These are phyloP conservation scores for Menura novaehollandiae DNA, from an alignment of 2,113 vertebrate species.

Conservation along the genomic window DNA sequence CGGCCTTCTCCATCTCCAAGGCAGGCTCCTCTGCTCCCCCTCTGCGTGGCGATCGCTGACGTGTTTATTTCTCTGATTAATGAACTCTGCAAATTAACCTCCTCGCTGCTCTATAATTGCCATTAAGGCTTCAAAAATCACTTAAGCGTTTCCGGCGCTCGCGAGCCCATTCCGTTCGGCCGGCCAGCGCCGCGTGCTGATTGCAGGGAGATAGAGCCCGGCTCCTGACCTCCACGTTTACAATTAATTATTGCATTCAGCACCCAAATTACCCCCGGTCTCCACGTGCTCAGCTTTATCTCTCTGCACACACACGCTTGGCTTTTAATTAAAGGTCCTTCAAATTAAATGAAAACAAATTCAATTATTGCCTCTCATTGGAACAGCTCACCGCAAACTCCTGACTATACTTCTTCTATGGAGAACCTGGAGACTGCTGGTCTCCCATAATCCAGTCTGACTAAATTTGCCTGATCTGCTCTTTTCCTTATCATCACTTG, in stretches of 20 bases:
- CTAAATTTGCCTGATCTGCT: constrained; percentile 67
- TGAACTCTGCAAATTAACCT: constrained; percentile 75
- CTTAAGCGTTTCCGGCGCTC: constrained; percentile 62
- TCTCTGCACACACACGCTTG: constrained; percentile 73
- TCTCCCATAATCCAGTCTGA: constrained; percentile 61
- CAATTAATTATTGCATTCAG: constrained; percentile 76
- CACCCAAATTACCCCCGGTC: constrained; percentile 73
- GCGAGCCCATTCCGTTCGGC: constrained; percentile 30
- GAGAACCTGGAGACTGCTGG: constrained; percentile 46
- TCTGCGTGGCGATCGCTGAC: constrained; percentile 39
- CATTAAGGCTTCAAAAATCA: constrained; percentile 73
- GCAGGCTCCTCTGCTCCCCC: not conserved
- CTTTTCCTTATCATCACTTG: constrained; percentile 72
- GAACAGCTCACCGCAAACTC: constrained; percentile 64
- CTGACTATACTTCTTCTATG: constrained; percentile 60
- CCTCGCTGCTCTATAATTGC: constrained; percentile 68
- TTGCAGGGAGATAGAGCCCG: constrained; percentile 68
- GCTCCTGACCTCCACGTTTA: constrained; percentile 72
- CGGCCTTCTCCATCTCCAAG: not conserved
- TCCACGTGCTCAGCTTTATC: constrained; percentile 74
- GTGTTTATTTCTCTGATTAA: constrained; percentile 73
- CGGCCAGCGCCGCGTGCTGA: constrained; percentile 45
- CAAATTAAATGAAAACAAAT: constrained; percentile 84
- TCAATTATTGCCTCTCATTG: constrained; percentile 80
- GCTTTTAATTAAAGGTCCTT: constrained; percentile 84